Percentiles rank a stretch among this genome's conserved stretches.
phyloP scores from a whole-genome alignment of 1,140 invertebrate genomes.

The Coenobita brevimanus region DNA sequence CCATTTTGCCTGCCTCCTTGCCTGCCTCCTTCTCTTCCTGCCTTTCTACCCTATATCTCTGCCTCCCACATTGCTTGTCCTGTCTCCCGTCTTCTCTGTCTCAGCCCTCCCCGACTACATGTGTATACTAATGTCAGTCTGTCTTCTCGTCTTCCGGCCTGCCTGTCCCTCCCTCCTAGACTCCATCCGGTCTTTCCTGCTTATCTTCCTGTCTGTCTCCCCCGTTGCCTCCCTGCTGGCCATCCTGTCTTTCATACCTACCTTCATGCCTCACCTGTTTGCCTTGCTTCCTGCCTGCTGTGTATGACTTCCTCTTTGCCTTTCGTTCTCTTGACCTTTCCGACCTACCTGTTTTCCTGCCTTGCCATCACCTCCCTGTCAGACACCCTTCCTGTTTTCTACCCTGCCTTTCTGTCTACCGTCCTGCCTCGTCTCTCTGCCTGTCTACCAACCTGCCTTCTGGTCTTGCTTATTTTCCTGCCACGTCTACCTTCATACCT shows the following conservation, averaged over 20 bases:
- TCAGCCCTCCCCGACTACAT: neutral
- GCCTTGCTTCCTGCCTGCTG: neutral
- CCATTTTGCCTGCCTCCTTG: too few relatives aligned
- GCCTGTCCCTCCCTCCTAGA: neutral
- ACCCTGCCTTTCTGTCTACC: neutral
- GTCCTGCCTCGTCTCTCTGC: neutral
- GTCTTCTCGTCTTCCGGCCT: neutral
- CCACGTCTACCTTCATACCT: too few relatives aligned
- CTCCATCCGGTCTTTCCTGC: neutral
- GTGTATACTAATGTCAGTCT: too few relatives aligned
- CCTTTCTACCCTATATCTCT: neutral
- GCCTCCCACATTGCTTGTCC: neutral
- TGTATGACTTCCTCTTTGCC: too few relatives aligned
- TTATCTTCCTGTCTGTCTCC: neutral
- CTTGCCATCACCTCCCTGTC: too few relatives aligned
- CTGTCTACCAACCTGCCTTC: neutral
- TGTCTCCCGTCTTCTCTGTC: neutral
- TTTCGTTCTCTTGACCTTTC: too few relatives aligned
- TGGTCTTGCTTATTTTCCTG: too few relatives aligned
- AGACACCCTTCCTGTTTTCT: neutral
- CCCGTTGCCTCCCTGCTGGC: neutral
- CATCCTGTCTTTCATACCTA: neutral
- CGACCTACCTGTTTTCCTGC: neutral
- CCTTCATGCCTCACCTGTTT: neutral
- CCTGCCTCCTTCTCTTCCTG: too few relatives aligned